A percentile compares a stretch with the other conserved stretches of the same genome.
phyloP scores from a whole-genome alignment of 2,888 invertebrate genomes.

The Escarpia spicata region DNA sequence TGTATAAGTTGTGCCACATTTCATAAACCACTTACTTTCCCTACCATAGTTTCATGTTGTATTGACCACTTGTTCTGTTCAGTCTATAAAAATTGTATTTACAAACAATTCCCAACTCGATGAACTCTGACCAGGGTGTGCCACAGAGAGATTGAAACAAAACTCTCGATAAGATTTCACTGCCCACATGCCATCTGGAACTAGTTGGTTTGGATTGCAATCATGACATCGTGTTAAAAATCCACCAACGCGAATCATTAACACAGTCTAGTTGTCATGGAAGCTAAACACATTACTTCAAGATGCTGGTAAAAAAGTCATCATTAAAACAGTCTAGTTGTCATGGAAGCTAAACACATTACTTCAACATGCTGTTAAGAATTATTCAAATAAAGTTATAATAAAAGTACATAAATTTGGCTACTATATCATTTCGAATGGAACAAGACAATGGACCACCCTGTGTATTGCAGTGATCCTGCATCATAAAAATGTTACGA shows the following conservation, averaged over 20 bases:
- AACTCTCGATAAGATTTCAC: not conserved
- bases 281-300: constrained; percentile 14
- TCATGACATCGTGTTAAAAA: constrained; percentile 17
- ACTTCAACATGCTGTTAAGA: constrained; percentile 14
- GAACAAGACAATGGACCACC: not conserved
- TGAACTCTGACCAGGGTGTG: not conserved
- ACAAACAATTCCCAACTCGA: constrained; percentile 19
- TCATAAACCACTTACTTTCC: constrained; percentile 6
- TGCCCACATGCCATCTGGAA: not conserved
- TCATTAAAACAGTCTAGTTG: not conserved
- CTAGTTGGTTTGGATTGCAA: constrained; percentile 17
- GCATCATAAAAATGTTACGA: not conserved
- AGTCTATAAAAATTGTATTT: not conserved
- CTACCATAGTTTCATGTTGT: constrained; percentile 7
- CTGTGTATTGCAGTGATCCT: not conserved
- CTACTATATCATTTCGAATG: not conserved
- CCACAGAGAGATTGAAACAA: constrained; percentile 7
- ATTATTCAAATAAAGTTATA: constrained; percentile 20
- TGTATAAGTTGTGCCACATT: not conserved
- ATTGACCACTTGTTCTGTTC: not conserved
- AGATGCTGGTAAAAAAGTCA: not conserved
- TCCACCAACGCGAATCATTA: not conserved
- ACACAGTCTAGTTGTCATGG: not conserved
- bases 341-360: not conserved
- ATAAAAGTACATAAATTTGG: not conserved